Base-by-base conservation (phyloP, 2,113 vertebrate genomes). In the Symphodus melops region DNA sequence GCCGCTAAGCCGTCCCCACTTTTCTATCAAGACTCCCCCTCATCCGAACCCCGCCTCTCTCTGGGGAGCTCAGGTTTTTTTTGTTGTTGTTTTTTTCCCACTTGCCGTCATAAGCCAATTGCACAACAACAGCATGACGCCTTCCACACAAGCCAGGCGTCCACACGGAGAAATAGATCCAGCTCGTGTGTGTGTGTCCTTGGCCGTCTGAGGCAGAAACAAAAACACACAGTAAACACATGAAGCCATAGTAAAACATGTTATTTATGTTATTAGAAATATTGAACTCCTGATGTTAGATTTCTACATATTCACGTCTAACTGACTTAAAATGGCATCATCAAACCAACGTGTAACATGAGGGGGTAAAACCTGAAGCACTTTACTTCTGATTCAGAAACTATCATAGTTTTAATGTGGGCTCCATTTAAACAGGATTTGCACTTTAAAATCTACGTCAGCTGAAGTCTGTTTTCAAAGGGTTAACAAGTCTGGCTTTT, bases 71-170 rank as follows among this genome's bases (percentile, higher is more conserved):
- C 81, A 4, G 25, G 28, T 33, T 33, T 33, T 33, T 33, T 33
- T 33, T 33, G n/a, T n/a, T n/a, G n/a, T n/a, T n/a, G n/a, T n/a
- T n/a, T n/a, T n/a, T 75, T 87, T 77, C 80, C 73, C 55, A 55
- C 56, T 68, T 81, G 70, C 51, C 1, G 3, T 68, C 66, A 46
- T 51, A 56, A 79, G 81, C 78, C 81, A 81, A 73, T 58, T 73
- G 60, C 64, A 63, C 64, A 59, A 64, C 48, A 61, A 57, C 75
- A 77, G 78, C 63, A 16, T 72, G 74, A 69, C 65, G 56, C 11
- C 64, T 52, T 77, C 62, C 49, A 17, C 4, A 5, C 49, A 21
- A 61, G 39, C 9, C 39, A 41, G 16, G 46, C 19, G 28, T 6
- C 42, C 10, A 21, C 53, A 20, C 19, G 41, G 61, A 60, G 28